Evolutionary conservation across 2,113 vertebrate genomes (phyloP), one percentile per base, ranked within the genome.

Genomic region (Pituophis catenifer): DNA sequence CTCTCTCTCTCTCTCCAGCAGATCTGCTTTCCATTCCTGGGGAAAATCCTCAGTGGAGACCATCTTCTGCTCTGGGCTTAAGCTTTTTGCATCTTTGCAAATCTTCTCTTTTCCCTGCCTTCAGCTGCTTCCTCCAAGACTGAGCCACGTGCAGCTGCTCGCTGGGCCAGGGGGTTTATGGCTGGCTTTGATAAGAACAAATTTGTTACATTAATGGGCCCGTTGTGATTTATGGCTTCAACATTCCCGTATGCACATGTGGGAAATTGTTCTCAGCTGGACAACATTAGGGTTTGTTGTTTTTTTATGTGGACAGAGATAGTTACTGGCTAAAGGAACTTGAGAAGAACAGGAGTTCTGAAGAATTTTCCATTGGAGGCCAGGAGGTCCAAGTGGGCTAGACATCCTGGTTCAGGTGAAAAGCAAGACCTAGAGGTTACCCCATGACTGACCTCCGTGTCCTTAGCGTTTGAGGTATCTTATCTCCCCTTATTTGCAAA

Each of bases 181-280:
- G 29, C 86, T 65, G 75, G 62, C 93, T 89, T 91, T 89, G 86
- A 89, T 89, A 89, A 91, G 93, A 89, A 89, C 62, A 58, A 38
- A 91, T 81, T 58, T 58, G 93, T 58, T 88, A 52, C 86, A 50
- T 93, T 88, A 89, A 88, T 91, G 86, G 54, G 54, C 52, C 54
- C 11, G 0, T n/a, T 86, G 55, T 85, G 93, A 93, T 93, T 89
- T 81, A 89, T 89, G 23, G 86, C 86, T 65, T 33, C 86, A 52
- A 13, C 33, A 52, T 9, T 38, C 62, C 21, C 44, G 15, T 17
- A 19, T 38, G 50, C 59, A 24, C 19, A 70, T 57, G 38, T 52
- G 62, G 55, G 88, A 85, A 57, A 93, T 93, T 58, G 86, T 38
- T 88, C 58, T 70, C 86, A 23, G 58, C 58, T 38, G 58, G 57